A percentile compares a stretch with the other conserved stretches of the same genome.
Evolutionary conservation across 2,797 vertebrate species (phyloP).

Genomic region (Protosalanx chinensis): DNA sequence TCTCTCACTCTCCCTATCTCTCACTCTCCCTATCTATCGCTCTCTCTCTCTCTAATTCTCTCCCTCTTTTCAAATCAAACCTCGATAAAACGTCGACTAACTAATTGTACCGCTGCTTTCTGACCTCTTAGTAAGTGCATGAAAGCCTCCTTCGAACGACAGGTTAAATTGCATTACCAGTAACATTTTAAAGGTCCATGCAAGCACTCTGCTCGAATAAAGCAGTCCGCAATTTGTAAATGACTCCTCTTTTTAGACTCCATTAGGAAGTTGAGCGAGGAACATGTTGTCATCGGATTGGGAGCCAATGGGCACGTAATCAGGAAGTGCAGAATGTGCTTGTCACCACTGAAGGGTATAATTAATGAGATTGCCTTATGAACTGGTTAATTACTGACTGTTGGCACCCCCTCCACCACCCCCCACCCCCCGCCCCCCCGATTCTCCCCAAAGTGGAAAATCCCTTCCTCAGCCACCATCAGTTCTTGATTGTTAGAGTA

Average conservation of each 20-base stretch:
- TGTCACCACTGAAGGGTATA: conserved; percentile 65
- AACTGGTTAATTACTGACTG: conserved; percentile 79
- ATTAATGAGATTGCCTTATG: conserved; percentile 78
- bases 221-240: conserved; percentile 73
- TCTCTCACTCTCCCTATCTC: conserved; percentile 1
- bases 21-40: no score
- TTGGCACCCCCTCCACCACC: conserved; percentile 45
- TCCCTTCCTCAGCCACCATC: conserved; percentile 69
- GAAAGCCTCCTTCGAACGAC: conserved; percentile 72
- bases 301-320: conserved; percentile 76
- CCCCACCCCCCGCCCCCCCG: conserved; percentile 38
- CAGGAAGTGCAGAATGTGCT: conserved; percentile 68
- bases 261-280: conserved; percentile 71
- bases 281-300: conserved; percentile 70
- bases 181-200: conserved; percentile 74
- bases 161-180: conserved; percentile 77
- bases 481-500: conserved; percentile 23
- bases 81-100: conserved; percentile 59
- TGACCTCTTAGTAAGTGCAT: conserved; percentile 72
- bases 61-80: conserved; percentile 65
- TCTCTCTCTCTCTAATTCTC: no score
- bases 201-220: conserved; percentile 76
- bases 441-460: conserved; percentile 70
- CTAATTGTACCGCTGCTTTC: conserved; percentile 71
- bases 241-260: conserved; percentile 76